A percentile compares a stretch with the other conserved stretches of the same genome.
phyloP scores from a whole-genome alignment of 2,888 invertebrate species.

The Nasonovia ribisnigri region DNA sequence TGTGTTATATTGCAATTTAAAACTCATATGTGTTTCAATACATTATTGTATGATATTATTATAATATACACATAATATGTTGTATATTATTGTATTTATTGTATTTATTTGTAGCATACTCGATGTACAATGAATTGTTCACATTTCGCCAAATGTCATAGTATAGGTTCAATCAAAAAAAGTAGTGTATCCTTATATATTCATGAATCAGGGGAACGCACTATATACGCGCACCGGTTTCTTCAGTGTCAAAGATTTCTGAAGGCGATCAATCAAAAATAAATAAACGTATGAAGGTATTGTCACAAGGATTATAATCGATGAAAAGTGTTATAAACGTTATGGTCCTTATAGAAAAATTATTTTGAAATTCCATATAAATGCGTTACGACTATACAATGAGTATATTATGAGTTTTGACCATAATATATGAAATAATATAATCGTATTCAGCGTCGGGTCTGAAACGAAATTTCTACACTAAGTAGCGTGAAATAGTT shows the following conservation, averaged over 20 bases:
- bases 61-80: neutral
- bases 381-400: neutral
- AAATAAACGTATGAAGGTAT: neutral
- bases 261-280: constrained; percentile 42
- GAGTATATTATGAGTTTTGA: neutral
- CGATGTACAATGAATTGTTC: constrained; percentile 1
- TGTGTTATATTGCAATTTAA: neutral
- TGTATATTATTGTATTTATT: neutral
- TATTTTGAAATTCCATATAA: constrained; percentile 30
- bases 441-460: neutral
- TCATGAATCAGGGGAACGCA: neutral
- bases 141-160: constrained; percentile 25
- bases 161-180: neutral
- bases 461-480: neutral
- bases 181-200: neutral
- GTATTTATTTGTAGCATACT: neutral
- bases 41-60: neutral
- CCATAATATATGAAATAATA: neutral
- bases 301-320: neutral
- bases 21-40: neutral
- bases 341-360: neutral
- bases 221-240: neutral
- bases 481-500: neutral
- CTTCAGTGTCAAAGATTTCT: constrained; percentile 24
- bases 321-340: constrained; percentile 14